Percentiles rank a stretch among this genome's conserved stretches.
phyloP scores from a whole-genome alignment of 1,140 invertebrate genomes.

The Drosophila sechellia region DNA sequence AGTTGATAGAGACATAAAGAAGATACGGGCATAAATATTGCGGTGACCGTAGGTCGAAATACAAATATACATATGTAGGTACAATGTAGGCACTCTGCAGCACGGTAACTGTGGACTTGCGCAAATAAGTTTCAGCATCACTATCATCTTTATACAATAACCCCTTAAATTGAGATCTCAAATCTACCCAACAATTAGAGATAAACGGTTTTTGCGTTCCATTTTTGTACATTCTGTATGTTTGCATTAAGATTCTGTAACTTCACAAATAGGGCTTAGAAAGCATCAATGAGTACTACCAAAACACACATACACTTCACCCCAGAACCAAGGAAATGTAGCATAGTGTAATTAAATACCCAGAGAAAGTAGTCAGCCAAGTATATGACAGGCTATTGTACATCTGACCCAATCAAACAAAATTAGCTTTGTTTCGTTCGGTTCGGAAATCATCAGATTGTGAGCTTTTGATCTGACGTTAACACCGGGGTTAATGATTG shows the following conservation, averaged over 20 bases:
- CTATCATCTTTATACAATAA: background rate
- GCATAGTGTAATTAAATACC: conserved; percentile 28
- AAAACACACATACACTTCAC: background rate
- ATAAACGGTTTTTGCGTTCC: background rate
- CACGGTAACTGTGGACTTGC: background rate
- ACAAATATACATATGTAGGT: background rate
- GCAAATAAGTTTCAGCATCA: background rate
- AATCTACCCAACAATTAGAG: too few species aligned
- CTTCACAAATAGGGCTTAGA: too few species aligned
- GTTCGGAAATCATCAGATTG: conserved; percentile 12
- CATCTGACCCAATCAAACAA: conserved; percentile 31
- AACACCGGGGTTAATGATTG: conserved; percentile 5
- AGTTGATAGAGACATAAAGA: conserved; percentile 44
- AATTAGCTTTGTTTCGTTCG: conserved; percentile 10
- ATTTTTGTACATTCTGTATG: too few species aligned
- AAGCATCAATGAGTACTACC: background rate
- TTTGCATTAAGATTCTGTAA: too few species aligned
- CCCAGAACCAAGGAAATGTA: background rate
- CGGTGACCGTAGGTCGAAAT: conserved; percentile 6
- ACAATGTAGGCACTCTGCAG: background rate
- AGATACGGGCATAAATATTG: conserved; percentile 1
- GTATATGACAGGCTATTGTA: conserved; percentile 33
- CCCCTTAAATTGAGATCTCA: too few species aligned
- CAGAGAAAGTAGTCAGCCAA: conserved; percentile 24
- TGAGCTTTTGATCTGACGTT: background rate